These are phyloP conservation scores for Caenorhabditis sp. DNA, from an alignment of 2,888 invertebrate genomes.

Conservation along the genomic window DNA sequence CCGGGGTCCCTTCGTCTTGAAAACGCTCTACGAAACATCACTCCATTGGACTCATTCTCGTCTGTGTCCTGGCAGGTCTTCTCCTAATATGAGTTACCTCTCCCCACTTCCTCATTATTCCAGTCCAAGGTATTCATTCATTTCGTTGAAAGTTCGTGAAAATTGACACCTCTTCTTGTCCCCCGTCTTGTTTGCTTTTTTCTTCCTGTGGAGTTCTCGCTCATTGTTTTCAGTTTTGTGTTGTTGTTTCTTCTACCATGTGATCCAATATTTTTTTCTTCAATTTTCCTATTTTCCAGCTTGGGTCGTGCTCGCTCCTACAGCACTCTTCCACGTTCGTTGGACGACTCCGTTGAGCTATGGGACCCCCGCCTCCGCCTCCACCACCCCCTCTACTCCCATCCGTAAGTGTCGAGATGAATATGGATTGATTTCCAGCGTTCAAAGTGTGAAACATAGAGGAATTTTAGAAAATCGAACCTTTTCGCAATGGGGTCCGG, in stretches of 20 bases:
- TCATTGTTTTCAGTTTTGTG: slow-evolving; percentile 32
- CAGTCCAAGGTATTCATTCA: slow-evolving; percentile 66
- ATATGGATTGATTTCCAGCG: background rate
- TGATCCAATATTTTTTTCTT: background rate
- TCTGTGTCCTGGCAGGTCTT: background rate
- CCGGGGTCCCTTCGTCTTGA: background rate
- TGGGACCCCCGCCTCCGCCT: slow-evolving; percentile 81
- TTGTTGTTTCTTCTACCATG: slow-evolving; percentile 15
- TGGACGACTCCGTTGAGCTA: slow-evolving; percentile 51
- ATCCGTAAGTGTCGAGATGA: slow-evolving; percentile 62
- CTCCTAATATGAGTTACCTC: slow-evolving; percentile 76
- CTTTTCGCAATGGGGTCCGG: too few species aligned
- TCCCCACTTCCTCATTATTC: slow-evolving; percentile 81
- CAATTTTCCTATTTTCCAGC: slow-evolving; percentile 54
- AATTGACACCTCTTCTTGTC: slow-evolving; percentile 22
- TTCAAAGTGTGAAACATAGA: too few species aligned
- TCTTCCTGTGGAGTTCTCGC: slow-evolving; percentile 1
- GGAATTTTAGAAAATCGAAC: too few species aligned
- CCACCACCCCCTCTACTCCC: slow-evolving; percentile 82
- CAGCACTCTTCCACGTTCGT: slow-evolving; percentile 42
- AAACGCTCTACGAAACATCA: slow-evolving; percentile 41
- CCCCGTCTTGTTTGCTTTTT: background rate
- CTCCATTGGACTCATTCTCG: slow-evolving; percentile 17
- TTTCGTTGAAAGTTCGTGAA: background rate
- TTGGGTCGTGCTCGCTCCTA: slow-evolving; percentile 69